phyloP scores from a whole-genome alignment of 2,113 vertebrate species.

The Cisticola juncidis region DNA sequence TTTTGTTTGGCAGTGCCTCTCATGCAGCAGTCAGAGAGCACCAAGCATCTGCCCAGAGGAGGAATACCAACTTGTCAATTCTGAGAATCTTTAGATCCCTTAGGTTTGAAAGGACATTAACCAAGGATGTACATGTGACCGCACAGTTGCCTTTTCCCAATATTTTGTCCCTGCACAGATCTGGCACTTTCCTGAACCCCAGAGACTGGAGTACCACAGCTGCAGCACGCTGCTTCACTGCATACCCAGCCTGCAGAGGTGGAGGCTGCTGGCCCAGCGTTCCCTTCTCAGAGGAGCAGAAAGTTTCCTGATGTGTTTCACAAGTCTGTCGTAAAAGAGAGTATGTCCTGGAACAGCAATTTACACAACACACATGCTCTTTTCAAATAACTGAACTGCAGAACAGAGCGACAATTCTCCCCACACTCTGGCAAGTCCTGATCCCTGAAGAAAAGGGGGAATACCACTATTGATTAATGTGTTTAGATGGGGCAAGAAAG shows the following conservation, averaged over 20 bases:
- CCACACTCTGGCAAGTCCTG: not conserved
- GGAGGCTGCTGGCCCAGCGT: not conserved
- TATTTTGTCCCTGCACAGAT: not conserved
- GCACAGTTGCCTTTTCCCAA: not conserved
- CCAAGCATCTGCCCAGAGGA: not conserved
- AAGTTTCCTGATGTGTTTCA: not conserved
- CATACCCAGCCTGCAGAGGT: not conserved
- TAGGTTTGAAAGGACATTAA: not conserved
- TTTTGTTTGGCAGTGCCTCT: not conserved
- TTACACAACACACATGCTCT: not conserved
- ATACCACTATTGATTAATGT: not conserved
- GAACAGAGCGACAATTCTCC: not conserved
- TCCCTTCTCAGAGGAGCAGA: not conserved
- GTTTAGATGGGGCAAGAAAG: not conserved
- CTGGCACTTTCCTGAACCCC: not conserved
- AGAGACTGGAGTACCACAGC: not conserved
- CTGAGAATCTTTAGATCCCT: not conserved
- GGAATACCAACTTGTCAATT: not conserved
- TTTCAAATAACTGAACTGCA: not conserved
- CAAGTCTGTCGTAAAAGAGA: accelerated
- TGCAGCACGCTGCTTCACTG: not conserved
- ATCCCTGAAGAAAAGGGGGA: accelerated
- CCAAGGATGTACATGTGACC: not conserved
- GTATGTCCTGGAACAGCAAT: not conserved
- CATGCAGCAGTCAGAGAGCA: not conserved